Base-by-base conservation (phyloP, 2,888 invertebrate species). In the Drosophila parthenogenetica region DNA sequence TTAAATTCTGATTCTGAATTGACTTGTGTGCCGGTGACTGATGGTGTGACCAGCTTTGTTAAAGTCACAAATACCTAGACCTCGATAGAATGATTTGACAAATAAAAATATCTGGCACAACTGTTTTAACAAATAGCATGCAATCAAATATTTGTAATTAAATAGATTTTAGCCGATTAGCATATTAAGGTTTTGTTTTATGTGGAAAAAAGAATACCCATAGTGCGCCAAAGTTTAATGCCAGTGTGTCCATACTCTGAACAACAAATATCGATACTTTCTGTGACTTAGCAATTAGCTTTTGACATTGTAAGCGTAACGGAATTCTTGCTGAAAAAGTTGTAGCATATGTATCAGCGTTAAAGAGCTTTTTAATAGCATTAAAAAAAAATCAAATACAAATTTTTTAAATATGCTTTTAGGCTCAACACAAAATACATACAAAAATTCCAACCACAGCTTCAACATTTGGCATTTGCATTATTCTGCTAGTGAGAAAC, bases 1-100 rank as follows among this genome's bases (percentile, higher is more conserved):
- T 51, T 40, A 7, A 51, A 43, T 62, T 22, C 11, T 14, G 29
- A 16, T 62, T 58, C 29, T 37, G 48, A 59, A 48, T 58, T 53
- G 61, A 80, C 55, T 65, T 57, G 49, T 64, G 53, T 75, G 77
- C 80, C 77, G 80, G 75, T 42, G 57, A 64, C 60, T 60, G n/a
- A 16, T 14, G 60, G 43, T 79, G 76, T 75, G 76, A 54, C 80
- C 79, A 46, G 19, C 11, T 35, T 35, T 0, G 7, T 5, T 14
- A 8, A n/a, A 7, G n/a, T 11, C 4, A 48, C 48, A 48, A 63
- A 74, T 66, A 51, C n/a, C 17, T 19, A 13, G 1, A 25, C 14
- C 1, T 29, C 16, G 25, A 19, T 11, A 49, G 35, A 5, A 49
- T 49, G 49, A 49, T 35, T 49, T 35, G 13, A 17, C 49, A 49